phyloP scores from a whole-genome alignment of 2,888 invertebrate genomes.

The Ctena decussata region DNA sequence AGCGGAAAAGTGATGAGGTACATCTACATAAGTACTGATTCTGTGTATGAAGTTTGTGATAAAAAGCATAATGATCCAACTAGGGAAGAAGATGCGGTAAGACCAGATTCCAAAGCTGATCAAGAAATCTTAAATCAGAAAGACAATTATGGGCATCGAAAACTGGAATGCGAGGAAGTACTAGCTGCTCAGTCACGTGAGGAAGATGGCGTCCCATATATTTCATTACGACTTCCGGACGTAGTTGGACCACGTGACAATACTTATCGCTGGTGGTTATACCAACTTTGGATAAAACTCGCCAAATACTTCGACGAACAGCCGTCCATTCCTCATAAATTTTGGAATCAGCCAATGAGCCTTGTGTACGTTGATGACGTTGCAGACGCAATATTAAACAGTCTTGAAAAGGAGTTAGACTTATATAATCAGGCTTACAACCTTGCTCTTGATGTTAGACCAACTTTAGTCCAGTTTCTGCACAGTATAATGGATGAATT shows the following conservation, averaged over 20 bases:
- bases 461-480: conserved; percentile 84
- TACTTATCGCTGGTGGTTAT: conserved; percentile 87
- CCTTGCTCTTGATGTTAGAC: conserved; percentile 84
- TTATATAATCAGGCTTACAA: conserved; percentile 85
- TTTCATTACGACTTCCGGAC: conserved; percentile 87
- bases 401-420: conserved; percentile 64
- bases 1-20: conserved; percentile 85
- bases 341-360: conserved; percentile 84
- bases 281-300: conserved; percentile 87
- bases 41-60: conserved; percentile 87
- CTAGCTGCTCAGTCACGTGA: conserved; percentile 76
- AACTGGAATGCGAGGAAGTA: conserved; percentile 87
- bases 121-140: conserved; percentile 73
- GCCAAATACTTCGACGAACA: conserved; percentile 77
- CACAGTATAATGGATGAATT: conserved; percentile 73
- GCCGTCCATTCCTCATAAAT: conserved; percentile 81
- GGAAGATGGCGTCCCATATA: conserved; percentile 81
- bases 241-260: conserved; percentile 88
- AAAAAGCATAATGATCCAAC: conserved; percentile 74
- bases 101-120: conserved; percentile 83
- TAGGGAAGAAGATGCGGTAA: conserved; percentile 85
- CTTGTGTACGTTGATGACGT: conserved; percentile 87
- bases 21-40: conserved; percentile 87
- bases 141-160: conserved; percentile 87
- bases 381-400: conserved; percentile 81